phyloP scores from a whole-genome alignment of 2,888 invertebrate species.

The Imbricaverruca yamaguchii region DNA sequence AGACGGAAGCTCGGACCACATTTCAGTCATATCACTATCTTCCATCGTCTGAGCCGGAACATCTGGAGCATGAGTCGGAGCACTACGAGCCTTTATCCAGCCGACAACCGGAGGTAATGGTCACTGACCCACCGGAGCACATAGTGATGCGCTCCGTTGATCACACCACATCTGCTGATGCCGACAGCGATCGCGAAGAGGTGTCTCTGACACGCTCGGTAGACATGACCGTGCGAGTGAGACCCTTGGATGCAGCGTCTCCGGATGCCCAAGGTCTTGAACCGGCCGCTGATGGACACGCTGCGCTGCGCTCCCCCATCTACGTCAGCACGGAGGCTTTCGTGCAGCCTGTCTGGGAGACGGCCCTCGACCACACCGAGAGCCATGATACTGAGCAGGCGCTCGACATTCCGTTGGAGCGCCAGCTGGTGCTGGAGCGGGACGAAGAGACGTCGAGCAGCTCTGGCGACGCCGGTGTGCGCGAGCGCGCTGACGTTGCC shows the following conservation, averaged over 20 bases:
- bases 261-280: background rate
- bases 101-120: too few relatives aligned
- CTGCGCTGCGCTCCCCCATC: background rate
- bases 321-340: background rate
- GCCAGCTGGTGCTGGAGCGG: background rate
- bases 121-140: too few relatives aligned
- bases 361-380: background rate
- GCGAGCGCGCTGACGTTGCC: background rate
- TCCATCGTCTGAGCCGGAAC: background rate
- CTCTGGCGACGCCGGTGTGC: background rate
- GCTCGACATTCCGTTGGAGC: background rate
- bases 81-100: background rate
- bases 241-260: background rate
- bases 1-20: background rate
- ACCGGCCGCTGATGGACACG: background rate
- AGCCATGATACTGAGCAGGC: background rate
- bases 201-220: background rate
- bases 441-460: conserved; percentile 9
- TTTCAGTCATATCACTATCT: background rate
- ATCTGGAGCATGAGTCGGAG: background rate
- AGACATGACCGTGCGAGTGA: conserved; percentile 23
- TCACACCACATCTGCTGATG: too few relatives aligned
- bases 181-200: too few relatives aligned
- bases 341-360: background rate
- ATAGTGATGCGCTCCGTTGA: too few relatives aligned